Percentiles rank a stretch among this genome's conserved stretches.
phyloP scores from a whole-genome alignment of 2,797 vertebrate species.

The Rhinoraja longicauda region DNA sequence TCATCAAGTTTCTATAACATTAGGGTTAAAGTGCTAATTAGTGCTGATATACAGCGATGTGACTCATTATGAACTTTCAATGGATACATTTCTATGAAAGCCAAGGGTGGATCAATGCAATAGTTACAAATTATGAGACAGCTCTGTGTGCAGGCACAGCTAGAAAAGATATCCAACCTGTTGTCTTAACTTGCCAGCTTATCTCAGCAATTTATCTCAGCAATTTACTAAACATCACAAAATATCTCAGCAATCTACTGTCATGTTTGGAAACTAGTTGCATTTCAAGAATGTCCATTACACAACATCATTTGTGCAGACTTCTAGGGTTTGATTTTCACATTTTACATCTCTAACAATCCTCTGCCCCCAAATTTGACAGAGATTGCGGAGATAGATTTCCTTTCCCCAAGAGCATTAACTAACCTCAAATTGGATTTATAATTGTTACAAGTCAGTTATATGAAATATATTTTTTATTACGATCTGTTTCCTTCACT shows the following conservation, averaged over 20 bases:
- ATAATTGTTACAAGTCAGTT: no score
- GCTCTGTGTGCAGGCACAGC: not conserved
- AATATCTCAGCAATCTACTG: not conserved
- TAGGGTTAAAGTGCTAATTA: no score
- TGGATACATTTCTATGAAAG: not conserved
- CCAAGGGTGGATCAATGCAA: not conserved
- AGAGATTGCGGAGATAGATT: no score
- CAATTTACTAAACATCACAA: not conserved
- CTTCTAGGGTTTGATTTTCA: not conserved
- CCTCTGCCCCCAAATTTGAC: no score
- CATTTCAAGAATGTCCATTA: not conserved
- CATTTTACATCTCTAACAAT: not conserved
- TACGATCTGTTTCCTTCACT: no score
- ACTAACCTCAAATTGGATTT: no score
- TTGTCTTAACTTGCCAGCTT: not conserved
- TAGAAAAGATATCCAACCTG: not conserved
- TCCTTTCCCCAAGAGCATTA: no score
- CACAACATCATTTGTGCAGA: not conserved
- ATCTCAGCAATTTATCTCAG: not conserved
- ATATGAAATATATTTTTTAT: no score
- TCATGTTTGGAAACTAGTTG: not conserved
- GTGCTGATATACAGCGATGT: not conserved
- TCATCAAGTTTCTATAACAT: not conserved
- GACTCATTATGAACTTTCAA: not conserved
- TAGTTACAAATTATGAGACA: not conserved